Conservation (phyloP, 2,113 vertebrate species). For the Colius striatus region DNA sequence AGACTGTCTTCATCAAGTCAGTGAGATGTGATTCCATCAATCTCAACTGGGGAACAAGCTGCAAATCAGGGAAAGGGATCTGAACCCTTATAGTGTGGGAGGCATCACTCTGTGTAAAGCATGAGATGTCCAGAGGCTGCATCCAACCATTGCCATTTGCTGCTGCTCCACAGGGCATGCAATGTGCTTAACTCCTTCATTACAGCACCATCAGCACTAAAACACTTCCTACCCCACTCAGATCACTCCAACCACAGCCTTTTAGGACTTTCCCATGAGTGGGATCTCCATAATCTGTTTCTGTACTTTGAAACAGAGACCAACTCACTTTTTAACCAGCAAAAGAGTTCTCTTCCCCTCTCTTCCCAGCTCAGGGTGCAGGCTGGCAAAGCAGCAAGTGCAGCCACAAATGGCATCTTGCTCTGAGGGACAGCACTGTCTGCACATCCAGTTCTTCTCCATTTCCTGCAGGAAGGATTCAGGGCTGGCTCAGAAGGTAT, state of each 20-base stretch:
- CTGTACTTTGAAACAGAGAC: neutral
- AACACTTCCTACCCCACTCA: neutral
- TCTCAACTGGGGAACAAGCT: neutral
- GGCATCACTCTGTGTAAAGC: neutral
- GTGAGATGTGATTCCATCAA: neutral
- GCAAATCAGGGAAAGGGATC: neutral
- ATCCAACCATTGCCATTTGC: neutral
- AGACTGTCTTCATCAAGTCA: neutral
- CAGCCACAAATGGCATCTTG: neutral
- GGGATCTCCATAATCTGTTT: neutral
- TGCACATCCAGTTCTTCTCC: neutral
- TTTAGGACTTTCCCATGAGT: neutral
- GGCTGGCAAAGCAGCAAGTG: neutral
- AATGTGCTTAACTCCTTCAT: neutral
- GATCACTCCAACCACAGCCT: neutral
- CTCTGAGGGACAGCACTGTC: neutral
- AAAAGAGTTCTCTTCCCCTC: neutral
- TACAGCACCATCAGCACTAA: neutral
- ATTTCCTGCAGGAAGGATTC: neutral
- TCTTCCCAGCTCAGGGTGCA: neutral
- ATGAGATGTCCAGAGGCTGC: fast-evolving
- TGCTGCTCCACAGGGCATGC: neutral
- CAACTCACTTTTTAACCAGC: neutral
- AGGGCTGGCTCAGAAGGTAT: neutral
- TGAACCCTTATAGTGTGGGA: fast-evolving